These are phyloP conservation scores for Ia io DNA, from an alignment of 2,113 vertebrate genomes.

Conservation along the genomic window DNA sequence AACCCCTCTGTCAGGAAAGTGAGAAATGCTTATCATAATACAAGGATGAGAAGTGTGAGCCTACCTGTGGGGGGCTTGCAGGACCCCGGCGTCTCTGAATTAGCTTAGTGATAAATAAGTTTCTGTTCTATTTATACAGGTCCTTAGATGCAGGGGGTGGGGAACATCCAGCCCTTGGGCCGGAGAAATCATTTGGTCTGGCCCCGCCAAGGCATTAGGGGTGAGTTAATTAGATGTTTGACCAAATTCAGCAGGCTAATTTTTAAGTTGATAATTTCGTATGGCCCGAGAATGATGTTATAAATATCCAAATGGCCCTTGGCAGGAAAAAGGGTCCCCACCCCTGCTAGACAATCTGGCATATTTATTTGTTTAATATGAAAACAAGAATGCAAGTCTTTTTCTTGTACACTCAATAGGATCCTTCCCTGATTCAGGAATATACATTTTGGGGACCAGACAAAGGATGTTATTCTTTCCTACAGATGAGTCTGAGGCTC, in stretches of 20 bases:
- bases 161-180: no score
- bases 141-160: background rate
- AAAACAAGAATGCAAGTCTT: background rate
- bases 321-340: no score
- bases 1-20: background rate
- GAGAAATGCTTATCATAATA: background rate
- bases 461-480: conserved; percentile 11
- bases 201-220: no score
- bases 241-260: no score
- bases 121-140: conserved; percentile 26
- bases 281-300: no score
- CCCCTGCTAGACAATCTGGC: background rate
- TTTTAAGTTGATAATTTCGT: no score
- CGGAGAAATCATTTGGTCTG: no score
- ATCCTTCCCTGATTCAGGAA: conserved; percentile 6
- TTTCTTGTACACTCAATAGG: background rate
- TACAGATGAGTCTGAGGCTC: background rate
- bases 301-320: no score
- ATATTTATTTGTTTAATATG: conserved; percentile 33
- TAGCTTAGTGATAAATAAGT: background rate
- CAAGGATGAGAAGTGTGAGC: background rate
- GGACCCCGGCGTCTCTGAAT: background rate
- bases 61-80: background rate
- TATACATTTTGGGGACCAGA: background rate
- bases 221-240: no score